phyloP scores from a whole-genome alignment of 2,888 invertebrate genomes.

The Netelia melanura region DNA sequence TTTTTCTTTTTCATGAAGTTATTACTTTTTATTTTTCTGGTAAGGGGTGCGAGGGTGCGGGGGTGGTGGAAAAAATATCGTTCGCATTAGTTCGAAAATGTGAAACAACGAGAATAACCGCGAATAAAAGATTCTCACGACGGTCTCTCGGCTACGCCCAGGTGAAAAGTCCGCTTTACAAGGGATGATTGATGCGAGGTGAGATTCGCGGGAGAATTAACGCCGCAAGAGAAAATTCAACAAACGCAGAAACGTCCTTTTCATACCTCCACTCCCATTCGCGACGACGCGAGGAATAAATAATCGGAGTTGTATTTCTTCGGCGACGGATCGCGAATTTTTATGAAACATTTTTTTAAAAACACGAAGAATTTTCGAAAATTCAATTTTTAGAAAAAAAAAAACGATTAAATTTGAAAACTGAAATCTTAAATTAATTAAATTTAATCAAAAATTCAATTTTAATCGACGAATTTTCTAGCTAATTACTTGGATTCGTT shows the following conservation, averaged over 20 bases:
- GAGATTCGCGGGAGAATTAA: constrained; percentile 13
- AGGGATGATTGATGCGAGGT: not conserved
- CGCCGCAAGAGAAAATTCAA: constrained; percentile 2
- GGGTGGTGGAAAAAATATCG: not conserved
- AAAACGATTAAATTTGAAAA: too few species aligned
- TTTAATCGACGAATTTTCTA: too few species aligned
- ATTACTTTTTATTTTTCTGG: not conserved
- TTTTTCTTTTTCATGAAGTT: not conserved
- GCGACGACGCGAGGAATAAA: too few species aligned
- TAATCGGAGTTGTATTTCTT: too few species aligned
- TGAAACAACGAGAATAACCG: not conserved
- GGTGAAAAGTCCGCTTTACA: not conserved
- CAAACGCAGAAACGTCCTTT: constrained; percentile 4
- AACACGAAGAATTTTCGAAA: too few species aligned
- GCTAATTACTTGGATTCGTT: too few species aligned
- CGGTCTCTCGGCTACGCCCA: not conserved
- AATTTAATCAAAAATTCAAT: too few species aligned
- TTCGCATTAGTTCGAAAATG: not conserved
- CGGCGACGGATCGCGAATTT: not conserved
- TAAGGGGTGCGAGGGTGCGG: not conserved
- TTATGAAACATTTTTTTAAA: too few species aligned
- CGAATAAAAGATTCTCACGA: not conserved
- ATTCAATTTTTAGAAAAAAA: too few species aligned
- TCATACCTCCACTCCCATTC: too few species aligned
- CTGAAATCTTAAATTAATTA: too few species aligned